Conservation (phyloP, 2,888 invertebrate species). For the Craniophora ligustri region DNA sequence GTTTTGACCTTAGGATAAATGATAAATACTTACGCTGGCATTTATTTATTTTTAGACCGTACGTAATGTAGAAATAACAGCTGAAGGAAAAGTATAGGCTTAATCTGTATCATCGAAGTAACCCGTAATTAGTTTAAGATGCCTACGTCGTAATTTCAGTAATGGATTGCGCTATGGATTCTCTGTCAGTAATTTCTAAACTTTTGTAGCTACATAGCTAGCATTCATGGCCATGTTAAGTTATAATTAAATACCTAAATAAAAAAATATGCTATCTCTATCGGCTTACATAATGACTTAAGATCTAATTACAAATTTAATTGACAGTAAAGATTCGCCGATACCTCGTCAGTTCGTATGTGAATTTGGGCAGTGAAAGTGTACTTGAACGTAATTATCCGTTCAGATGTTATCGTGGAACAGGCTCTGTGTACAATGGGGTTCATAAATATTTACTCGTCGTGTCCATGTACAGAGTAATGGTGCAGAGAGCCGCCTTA, state of each 20-base stretch:
- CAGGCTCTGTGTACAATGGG: slow-evolving; percentile 55
- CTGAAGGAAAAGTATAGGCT: slow-evolving; percentile 17
- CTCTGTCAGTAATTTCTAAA: background rate
- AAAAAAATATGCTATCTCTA: background rate
- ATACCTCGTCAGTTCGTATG: slow-evolving; percentile 47
- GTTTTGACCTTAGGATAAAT: slow-evolving; percentile 55
- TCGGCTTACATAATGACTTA: background rate
- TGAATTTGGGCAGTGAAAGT: slow-evolving; percentile 58
- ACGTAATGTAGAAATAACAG: slow-evolving; percentile 11
- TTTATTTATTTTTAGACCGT: slow-evolving; percentile 40
- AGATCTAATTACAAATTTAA: slow-evolving; percentile 18
- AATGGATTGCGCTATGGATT: slow-evolving; percentile 13
- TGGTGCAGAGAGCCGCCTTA: slow-evolving; percentile 60
- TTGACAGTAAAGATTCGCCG: slow-evolving; percentile 44
- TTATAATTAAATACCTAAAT: background rate
- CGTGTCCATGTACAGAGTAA: slow-evolving; percentile 57
- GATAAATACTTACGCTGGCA: slow-evolving; percentile 36
- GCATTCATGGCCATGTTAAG: no score
- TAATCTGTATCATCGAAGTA: slow-evolving; percentile 4
- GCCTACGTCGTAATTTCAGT: slow-evolving; percentile 10
- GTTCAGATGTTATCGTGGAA: slow-evolving; percentile 50
- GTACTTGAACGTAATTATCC: slow-evolving; percentile 52
- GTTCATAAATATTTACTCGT: slow-evolving; percentile 57
- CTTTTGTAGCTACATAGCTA: slow-evolving; percentile 9
- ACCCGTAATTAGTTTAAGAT: slow-evolving; percentile 12